Base-by-base conservation (phyloP, 2,888 invertebrate genomes). In the Entomobrya multifasciata region DNA sequence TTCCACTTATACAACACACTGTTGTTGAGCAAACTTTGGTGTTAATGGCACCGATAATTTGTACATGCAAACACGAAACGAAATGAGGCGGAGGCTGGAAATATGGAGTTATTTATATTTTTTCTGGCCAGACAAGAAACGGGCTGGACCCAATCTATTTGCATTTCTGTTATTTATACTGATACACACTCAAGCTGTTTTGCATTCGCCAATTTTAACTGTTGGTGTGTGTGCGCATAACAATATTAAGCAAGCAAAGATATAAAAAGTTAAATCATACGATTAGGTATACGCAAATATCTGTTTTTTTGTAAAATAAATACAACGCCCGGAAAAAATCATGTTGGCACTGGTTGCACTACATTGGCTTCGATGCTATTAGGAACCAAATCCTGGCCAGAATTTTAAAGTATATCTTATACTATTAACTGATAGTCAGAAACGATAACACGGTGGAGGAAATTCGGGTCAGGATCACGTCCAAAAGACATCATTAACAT, bases 401-500 rank as follows among this genome's bases (percentile, higher is more conserved):
- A 67, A n/a, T n/a, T n/a, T n/a, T n/a, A n/a, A n/a, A n/a, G n/a
- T n/a, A n/a, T n/a, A n/a, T n/a, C 15, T 17, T 65, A 1, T 57
- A 65, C 41, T 36, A 17, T n/a, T 6, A 30, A 36, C n/a, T n/a
- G 65, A 41, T 17, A 52, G 72, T 13, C 44, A 70, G 62, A 36
- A 79, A 49, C 25, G n/a, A n/a, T n/a, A n/a, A n/a, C n/a, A n/a
- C n/a, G n/a, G n/a, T n/a, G n/a, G n/a, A n/a, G n/a, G n/a, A n/a
- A n/a, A n/a, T n/a, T n/a, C 41, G 62, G 79, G 60, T 60, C 47
- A 79, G 62, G 79, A 79, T 79, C 79, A 65, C 49, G 60, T 79
- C 79, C 79, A 79, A 72, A 44, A 72, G 70, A 47, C 70, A 70
- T 27, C 44, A 65, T 65, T 44, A 20, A 47, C 44, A 44, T 78